These are phyloP conservation scores for Himalopsyche japonica DNA, from an alignment of 2,888 invertebrate genomes.

Conservation along the genomic window DNA sequence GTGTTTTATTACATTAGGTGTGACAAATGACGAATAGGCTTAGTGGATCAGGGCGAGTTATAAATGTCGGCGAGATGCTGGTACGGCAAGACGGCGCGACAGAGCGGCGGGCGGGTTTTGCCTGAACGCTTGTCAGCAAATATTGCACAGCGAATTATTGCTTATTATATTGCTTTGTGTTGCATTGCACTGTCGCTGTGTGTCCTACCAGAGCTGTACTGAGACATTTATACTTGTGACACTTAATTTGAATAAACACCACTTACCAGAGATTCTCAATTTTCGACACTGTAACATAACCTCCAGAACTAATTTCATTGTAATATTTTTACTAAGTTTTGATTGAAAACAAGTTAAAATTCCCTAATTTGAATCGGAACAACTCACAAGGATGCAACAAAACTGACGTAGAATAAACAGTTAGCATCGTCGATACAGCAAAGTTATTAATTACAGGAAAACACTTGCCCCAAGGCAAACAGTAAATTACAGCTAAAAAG, in stretches of 20 bases:
- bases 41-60: neutral
- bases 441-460: too few relatives aligned
- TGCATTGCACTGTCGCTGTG: neutral
- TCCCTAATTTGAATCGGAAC: too few relatives aligned
- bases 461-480: too few relatives aligned
- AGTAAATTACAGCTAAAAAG: too few relatives aligned
- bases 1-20: neutral
- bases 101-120: neutral
- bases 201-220: neutral
- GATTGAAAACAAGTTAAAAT: too few relatives aligned
- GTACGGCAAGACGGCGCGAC: neutral
- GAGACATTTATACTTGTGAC: neutral
- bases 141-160: neutral
- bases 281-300: too few relatives aligned
- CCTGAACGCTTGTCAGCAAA: neutral
- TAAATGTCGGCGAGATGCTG: constrained; percentile 1
- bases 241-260: neutral
- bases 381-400: too few relatives aligned
- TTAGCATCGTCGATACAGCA: too few relatives aligned
- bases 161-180: neutral
- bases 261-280: too few relatives aligned
- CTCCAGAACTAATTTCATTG: too few relatives aligned
- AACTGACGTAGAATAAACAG: too few relatives aligned
- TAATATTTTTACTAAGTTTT: too few relatives aligned
- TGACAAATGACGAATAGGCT: constrained; percentile 21